Evolutionary conservation across 1,140 invertebrate genomes (phyloP), one percentile per base, ranked within the genome.

Genomic region (Drosophila baimaii): DNA sequence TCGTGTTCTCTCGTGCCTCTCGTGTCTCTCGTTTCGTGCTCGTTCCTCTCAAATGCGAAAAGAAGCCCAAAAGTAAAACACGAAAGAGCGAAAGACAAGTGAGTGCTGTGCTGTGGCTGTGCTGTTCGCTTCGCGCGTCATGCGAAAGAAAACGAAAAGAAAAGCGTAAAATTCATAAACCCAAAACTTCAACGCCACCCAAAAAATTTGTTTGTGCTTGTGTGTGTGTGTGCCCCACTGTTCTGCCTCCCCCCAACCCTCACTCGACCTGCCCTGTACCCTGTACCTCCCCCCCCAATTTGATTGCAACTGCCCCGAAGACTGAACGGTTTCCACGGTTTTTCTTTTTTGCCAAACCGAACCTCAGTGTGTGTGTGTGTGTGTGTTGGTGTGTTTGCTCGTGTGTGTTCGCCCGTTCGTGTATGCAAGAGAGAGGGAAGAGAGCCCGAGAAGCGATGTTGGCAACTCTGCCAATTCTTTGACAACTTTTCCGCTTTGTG

Each of bases 401-500:
- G 25, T 29, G 49, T 51, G 57, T 58, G 64, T 69, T 10, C 27
- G 47, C 25, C 9, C 15, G 55, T 15, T n/a, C 15, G 27, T 37
- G 65, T 37, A n/a, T n/a, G 56, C 21, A 49, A 73, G 59, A 61
- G 59, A 61, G 49, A 51, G 43, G 56, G 51, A 63, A 46, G 55
- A 55, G 59, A 46, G 71, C 55, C 31, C 13, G 31, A 54, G 31
- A 63, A 65, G 44, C 39, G 37, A 37, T 76, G 73, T 51, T 77
- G 75, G 74, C 75, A 78, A 77, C 75, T 70, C 75, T 78, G 74
- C 52, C 52, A 78, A 78, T 78, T 78, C 73, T 78, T 76, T 71
- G 68, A 70, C 65, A 77, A 78, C 65, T 77, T 78, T 78, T 78
- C 75, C 75, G 57, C 76, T 70, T 77, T 61, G 74, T 78, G 75